A percentile compares a stretch with the other conserved stretches of the same genome.
Conservation (phyloP, 2,888 invertebrate species). For the Allophyes oxyacanthae region DNA sequence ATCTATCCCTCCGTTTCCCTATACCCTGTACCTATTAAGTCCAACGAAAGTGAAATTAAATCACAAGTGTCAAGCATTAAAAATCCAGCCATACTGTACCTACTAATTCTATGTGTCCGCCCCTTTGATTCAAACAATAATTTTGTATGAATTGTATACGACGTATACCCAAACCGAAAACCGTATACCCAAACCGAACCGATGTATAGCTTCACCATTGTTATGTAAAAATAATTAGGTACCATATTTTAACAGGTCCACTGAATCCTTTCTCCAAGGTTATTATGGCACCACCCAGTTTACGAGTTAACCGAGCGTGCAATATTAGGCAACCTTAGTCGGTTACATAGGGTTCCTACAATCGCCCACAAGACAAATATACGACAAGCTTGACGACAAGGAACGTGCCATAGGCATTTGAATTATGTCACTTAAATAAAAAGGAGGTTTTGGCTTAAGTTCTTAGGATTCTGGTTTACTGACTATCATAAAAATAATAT, state of each 20-base stretch:
- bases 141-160: no score
- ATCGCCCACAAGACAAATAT: conserved; percentile 33
- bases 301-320: conserved; percentile 45
- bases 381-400: conserved; percentile 24
- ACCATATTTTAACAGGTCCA: conserved; percentile 31
- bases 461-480: no score
- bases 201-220: conserved; percentile 9
- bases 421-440: conserved; percentile 4
- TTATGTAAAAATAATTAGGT: conserved; percentile 37
- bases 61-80: no score
- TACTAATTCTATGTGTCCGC: background rate
- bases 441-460: conserved; percentile 6
- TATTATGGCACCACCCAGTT: conserved; percentile 32
- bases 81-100: no score
- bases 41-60: no score
- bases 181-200: no score
- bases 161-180: no score
- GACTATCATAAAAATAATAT: conserved; percentile 34
- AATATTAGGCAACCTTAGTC: conserved; percentile 47
- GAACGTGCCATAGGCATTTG: conserved; percentile 22
- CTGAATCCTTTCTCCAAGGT: conserved; percentile 32
- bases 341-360: conserved; percentile 24
- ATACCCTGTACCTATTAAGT: no score
- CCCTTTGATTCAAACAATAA: conserved; percentile 4
- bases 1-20: no score